Evolutionary conservation across 1,140 invertebrate species (phyloP).

Genomic region (Drosophila saltans): DNA sequence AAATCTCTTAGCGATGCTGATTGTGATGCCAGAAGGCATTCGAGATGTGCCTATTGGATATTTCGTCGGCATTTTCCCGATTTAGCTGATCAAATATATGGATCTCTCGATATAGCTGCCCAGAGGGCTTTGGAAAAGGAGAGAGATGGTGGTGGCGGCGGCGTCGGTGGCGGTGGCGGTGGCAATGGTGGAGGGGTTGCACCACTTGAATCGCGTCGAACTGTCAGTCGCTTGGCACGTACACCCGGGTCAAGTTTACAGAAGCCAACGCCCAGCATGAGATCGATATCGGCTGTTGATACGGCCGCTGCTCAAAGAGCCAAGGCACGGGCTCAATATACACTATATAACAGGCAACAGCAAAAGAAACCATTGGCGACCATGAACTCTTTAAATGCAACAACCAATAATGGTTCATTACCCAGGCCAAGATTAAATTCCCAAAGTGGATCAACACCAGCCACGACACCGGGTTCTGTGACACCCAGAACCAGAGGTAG

Average conservation of each 20-base stretch:
- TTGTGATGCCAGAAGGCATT: slow-evolving; percentile 90
- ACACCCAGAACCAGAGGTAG: slow-evolving; percentile 84
- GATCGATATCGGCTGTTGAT: slow-evolving; percentile 97
- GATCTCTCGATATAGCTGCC: slow-evolving; percentile 92
- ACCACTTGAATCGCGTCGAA: slow-evolving; percentile 50
- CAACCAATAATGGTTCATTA: slow-evolving; percentile 84
- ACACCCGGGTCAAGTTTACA: slow-evolving; percentile 58
- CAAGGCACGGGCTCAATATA: slow-evolving; percentile 91
- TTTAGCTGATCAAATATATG: slow-evolving; percentile 93
- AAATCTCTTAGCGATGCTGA: slow-evolving; percentile 97
- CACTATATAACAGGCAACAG: slow-evolving; percentile 86
- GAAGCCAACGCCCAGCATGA: slow-evolving; percentile 84
- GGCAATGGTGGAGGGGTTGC: slow-evolving; percentile 22
- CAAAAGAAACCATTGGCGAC: slow-evolving; percentile 85
- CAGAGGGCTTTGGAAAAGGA: slow-evolving; percentile 92
- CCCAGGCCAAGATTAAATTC: slow-evolving; percentile 59
- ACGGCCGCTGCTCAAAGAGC: slow-evolving; percentile 93
- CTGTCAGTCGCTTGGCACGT: slow-evolving; percentile 64
- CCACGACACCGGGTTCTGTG: slow-evolving; percentile 83
- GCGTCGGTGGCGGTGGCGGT: slow-evolving; percentile 26
- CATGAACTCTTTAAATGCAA: slow-evolving; percentile 84
- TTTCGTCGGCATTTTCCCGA: slow-evolving; percentile 96
- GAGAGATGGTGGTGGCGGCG: slow-evolving; percentile 58
- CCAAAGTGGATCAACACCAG: slow-evolving; percentile 76
- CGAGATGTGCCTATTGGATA: slow-evolving; percentile 94